Percentiles rank a stretch among this genome's conserved stretches.
phyloP scores from a whole-genome alignment of 92 coral and sea anemone species.

The Parazoanthus darwini region DNA sequence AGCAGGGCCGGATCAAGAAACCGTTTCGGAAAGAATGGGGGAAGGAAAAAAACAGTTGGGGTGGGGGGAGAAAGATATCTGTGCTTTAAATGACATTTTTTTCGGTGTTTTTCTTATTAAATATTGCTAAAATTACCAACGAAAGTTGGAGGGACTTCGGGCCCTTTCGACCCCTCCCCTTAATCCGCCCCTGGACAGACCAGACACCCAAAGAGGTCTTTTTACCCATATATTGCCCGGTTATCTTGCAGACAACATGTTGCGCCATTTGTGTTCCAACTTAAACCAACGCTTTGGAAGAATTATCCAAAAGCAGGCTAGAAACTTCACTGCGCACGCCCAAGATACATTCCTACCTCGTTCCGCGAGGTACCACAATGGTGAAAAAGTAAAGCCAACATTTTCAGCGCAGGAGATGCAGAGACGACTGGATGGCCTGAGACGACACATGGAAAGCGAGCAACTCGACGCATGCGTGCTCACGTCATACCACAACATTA shows the following conservation, averaged over 20 bases:
- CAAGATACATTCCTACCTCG: conserved; percentile 57
- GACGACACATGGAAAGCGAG: conserved; percentile 77
- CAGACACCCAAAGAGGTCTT: no score
- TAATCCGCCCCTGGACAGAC: no score
- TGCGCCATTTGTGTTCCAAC: conserved; percentile 1
- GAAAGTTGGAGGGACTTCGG: no score
- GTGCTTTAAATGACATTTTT: no score
- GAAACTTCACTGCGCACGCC: conserved; percentile 13
- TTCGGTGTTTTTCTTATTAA: no score
- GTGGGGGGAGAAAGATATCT: no score
- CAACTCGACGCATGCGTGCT: conserved; percentile 91
- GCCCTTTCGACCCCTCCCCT: no score
- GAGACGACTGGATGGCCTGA: conserved; percentile 71
- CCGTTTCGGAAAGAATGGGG: no score
- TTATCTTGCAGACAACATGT: not conserved
- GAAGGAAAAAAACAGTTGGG: no score
- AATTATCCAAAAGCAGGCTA: not conserved
- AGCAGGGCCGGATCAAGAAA: no score
- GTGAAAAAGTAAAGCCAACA: conserved; percentile 79
- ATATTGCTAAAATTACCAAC: no score
- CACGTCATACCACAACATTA: conserved; percentile 84
- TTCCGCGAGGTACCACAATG: conserved; percentile 57
- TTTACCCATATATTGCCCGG: not conserved
- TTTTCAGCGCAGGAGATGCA: conserved; percentile 85
- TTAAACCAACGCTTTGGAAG: not conserved